Evolutionary conservation across 1,140 invertebrate species (phyloP), one percentile per base, ranked within the genome.

Genomic region (Drosophila kurseongensis): DNA sequence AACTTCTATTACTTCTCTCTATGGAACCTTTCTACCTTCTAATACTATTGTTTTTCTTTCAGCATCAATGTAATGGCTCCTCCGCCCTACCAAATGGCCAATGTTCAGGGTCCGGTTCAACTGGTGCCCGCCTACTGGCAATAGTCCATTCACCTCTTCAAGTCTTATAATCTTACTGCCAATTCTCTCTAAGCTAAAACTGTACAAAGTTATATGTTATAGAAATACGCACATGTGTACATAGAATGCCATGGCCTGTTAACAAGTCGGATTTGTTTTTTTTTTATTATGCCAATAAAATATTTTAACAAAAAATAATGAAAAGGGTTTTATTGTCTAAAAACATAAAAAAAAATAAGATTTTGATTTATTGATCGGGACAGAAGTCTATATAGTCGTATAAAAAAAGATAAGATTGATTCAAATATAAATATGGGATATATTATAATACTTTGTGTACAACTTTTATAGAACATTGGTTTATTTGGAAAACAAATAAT

Each of bases 91-190:
- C 48, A 48, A 10, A 38, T 65, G 60, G 47, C 52, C 47, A 41
- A 66, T 58, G 35, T 29, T 1, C 36, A 48, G 36, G 77, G 52
- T 16, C 85, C 79, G 0, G 69, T 88, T 7, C 78, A 88, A 41
- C 45, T 91, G 14, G 72, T 91, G 56, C 78, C 78, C 48, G 86
- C 72, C 55, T 73, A 73, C 41, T 78, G 83, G 78, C 69, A 66
- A 51, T 90, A 51, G 71, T 16, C 41, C 57, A 23, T 14, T 35
- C 35, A 8, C 40, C 12, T 44, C 38, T 18, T 16, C 58, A n/a
- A 47, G 35, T 60, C 40, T 45, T 23, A n/a, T 36, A 50, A 29
- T 42, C 58, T n/a, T 50, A 72, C 47, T 52, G 35, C 23, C 45
- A 50, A 40, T 63, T 67, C 47, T 52, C 38, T 47, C 42, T 67